These are phyloP conservation scores for Leptoclinus maculatus DNA, from an alignment of 2,797 vertebrate species.

Conservation along the genomic window DNA sequence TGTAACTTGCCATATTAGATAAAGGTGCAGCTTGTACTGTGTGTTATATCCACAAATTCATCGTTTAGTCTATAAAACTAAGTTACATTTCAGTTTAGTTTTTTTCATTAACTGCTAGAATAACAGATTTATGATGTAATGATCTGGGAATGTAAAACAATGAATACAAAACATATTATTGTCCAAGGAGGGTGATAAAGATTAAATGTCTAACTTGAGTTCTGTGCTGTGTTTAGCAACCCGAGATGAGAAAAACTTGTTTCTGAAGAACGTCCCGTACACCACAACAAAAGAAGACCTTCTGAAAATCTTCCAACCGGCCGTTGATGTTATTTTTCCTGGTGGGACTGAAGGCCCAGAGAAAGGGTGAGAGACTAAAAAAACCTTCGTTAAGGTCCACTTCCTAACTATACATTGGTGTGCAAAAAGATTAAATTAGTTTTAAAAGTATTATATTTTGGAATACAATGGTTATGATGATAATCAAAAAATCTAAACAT, in stretches of 20 bases:
- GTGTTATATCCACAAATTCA: background rate
- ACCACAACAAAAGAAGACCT: constrained; percentile 86
- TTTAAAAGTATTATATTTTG: background rate
- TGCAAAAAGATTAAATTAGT: no score
- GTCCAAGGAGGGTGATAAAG: background rate
- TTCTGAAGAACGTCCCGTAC: constrained; percentile 92
- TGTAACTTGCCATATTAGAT: no score
- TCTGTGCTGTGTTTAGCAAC: constrained; percentile 61
- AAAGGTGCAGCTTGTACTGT: background rate
- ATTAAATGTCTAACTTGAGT: background rate
- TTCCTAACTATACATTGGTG: background rate
- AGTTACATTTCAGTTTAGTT: background rate
- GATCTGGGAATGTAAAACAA: background rate
- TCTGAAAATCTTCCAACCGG: constrained; percentile 87
- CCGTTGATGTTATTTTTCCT: constrained; percentile 85
- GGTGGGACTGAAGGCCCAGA: constrained; percentile 79
- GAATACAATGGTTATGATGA: background rate
- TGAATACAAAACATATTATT: background rate
- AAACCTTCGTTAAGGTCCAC: background rate
- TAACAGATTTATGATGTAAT: background rate
- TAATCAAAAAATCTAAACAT: background rate
- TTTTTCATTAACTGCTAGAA: background rate
- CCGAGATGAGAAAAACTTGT: constrained; percentile 87
- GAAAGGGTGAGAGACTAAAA: constrained; percentile 83
- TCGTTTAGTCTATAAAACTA: background rate